Evolutionary conservation across 2,113 vertebrate species (phyloP), one percentile per base, ranked within the genome.

Genomic region (Cyanocitta stelleri): DNA sequence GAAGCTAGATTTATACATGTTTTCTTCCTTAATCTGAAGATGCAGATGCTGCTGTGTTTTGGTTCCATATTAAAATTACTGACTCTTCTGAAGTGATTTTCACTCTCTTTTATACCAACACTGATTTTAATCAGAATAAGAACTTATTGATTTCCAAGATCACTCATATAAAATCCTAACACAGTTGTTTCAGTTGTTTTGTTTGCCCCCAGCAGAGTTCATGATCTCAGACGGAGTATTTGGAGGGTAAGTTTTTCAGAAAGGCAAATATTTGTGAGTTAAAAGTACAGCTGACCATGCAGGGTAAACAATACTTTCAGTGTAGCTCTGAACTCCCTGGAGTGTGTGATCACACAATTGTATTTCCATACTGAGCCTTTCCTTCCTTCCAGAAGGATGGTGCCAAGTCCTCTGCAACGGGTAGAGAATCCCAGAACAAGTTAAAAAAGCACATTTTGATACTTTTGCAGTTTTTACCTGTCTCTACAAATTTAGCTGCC

Each of bases 211-310:
- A 56, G 67, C 29, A 67, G 80, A 95, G 82, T 86, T 90, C 83
- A 83, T 62, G 61, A 85, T 91, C 87, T 96, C 68, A 78, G 51
- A 29, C 26, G 64, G 67, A 71, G 92, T 87, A 71, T 83, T 94
- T 93, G 72, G 51, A 91, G 89, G 68, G 52, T 37, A 64, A 48
- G 11, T 7, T 79, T 97, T 94, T 91, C 51, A 82, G 89, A 90
- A 96, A 89, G 82, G 33, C 90, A 96, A 95, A 96, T 96, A 95
- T 93, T 94, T 96, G 72, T 71, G 35, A 81, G 89, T 78, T 74
- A 85, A 75, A 96, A 95, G 91, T 83, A 78, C 88, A 93, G 85
- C 92, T 95, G 90, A 92, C 89, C 32, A 3, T 77, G 90, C 89
- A 96, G 91, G 68, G 87, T 77, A 90, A 95, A 94, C 78, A 90